Conservation (phyloP, 2,888 invertebrate genomes). For the Dolichopus griseipennis region DNA sequence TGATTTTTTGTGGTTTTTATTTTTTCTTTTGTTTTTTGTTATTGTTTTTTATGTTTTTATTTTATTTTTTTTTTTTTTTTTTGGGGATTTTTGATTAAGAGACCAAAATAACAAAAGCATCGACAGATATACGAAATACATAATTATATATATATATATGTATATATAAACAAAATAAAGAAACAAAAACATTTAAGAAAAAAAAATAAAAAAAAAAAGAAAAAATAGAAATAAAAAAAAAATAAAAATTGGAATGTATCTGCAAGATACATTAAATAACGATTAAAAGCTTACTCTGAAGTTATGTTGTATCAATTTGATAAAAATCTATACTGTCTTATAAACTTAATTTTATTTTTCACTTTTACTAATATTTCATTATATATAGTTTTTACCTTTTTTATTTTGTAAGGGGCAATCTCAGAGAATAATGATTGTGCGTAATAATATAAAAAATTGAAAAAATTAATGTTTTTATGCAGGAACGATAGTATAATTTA, state of each 20-base stretch:
- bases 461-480: no score
- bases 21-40: not conserved
- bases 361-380: no score
- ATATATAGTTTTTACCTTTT: no score
- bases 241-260: not conserved
- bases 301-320: not conserved
- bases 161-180: not conserved
- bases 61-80: no score
- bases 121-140: not conserved
- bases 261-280: not conserved
- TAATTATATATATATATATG: no score
- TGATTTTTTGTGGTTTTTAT: not conserved
- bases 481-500: no score
- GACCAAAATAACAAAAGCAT: not conserved
- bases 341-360: no score
- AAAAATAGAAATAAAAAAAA: not conserved
- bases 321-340: not conserved
- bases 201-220: not conserved
- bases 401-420: no score
- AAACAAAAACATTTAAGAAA: not conserved
- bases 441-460: no score
- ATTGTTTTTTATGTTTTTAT: not conserved
- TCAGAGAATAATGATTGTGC: no score
- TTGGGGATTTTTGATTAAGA: conserved; percentile 4
- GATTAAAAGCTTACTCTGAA: not conserved